phyloP scores from a whole-genome alignment of 2,113 vertebrate genomes.

The Nycticorax nycticorax region DNA sequence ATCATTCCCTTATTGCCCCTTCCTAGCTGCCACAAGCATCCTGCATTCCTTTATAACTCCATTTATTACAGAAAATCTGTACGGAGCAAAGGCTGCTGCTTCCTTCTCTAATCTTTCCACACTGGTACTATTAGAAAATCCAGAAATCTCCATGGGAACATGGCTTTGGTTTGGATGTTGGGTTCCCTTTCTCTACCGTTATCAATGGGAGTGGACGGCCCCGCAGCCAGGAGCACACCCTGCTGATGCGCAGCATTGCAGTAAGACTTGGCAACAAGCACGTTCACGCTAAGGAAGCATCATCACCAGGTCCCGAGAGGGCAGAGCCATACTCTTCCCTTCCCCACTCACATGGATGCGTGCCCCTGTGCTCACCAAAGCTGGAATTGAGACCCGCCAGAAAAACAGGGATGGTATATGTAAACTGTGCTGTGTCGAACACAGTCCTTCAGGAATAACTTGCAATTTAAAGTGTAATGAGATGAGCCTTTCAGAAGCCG shows the following conservation, averaged over 20 bases:
- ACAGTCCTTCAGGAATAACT: not conserved
- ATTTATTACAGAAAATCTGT: not conserved
- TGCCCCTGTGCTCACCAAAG: accelerated
- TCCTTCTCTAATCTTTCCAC: not conserved
- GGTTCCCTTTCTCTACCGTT: not conserved
- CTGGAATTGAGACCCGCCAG: not conserved
- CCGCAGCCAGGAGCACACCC: not conserved
- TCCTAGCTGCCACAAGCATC: not conserved
- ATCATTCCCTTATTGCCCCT: not conserved
- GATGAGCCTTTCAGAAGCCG: not conserved
- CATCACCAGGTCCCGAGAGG: not conserved
- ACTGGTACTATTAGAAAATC: not conserved
- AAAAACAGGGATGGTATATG: accelerated
- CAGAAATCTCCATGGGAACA: not conserved
- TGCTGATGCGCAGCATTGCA: accelerated
- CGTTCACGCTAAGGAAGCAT: too few species aligned
- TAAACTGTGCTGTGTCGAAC: too few species aligned
- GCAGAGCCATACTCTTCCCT: not conserved
- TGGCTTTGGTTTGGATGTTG: not conserved
- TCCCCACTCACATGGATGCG: not conserved
- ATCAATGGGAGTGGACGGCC: accelerated
- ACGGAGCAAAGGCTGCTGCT: not conserved
- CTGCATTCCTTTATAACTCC: not conserved
- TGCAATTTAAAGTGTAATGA: too few species aligned
- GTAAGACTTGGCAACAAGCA: not conserved